Evolutionary conservation across 1,140 invertebrate genomes (phyloP).

Genomic region (Formica exsecta): DNA sequence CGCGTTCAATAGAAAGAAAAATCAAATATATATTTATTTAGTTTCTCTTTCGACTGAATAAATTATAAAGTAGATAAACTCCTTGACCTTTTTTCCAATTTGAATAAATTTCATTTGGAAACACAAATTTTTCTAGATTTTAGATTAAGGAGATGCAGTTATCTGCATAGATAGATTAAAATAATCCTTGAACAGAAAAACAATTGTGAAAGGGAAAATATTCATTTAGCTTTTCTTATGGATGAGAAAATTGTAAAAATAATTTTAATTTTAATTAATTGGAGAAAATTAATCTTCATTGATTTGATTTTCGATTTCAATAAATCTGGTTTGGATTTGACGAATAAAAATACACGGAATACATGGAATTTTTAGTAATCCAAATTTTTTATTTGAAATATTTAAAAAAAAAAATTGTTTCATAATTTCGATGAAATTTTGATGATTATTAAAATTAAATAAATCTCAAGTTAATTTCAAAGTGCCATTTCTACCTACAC

Average conservation of each 20-base stretch:
- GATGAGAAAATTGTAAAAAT: not conserved
- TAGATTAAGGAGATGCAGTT: not conserved
- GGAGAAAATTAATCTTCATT: not conserved
- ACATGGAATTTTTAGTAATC: not conserved
- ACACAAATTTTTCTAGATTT: not conserved
- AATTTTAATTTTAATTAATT: too few species aligned
- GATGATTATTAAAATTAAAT: not conserved
- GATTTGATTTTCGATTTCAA: not conserved
- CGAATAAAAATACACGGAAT: not conserved
- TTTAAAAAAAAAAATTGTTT: not conserved
- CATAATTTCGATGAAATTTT: not conserved
- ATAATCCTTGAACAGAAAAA: not conserved
- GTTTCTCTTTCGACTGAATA: not conserved
- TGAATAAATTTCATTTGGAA: too few species aligned
- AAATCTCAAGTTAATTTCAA: not conserved
- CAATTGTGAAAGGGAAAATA: not conserved
- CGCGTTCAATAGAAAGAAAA: not conserved
- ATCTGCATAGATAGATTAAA: not conserved
- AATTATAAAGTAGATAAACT: not conserved
- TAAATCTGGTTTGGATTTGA: not conserved
- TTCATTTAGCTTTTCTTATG: not conserved
- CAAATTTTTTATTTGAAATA: not conserved
- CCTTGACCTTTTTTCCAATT: too few species aligned
- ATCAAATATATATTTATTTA: not conserved
- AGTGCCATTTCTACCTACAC: not conserved